Evolutionary conservation across 2,888 invertebrate species (phyloP).

Genomic region (Lochmaea crataegi): DNA sequence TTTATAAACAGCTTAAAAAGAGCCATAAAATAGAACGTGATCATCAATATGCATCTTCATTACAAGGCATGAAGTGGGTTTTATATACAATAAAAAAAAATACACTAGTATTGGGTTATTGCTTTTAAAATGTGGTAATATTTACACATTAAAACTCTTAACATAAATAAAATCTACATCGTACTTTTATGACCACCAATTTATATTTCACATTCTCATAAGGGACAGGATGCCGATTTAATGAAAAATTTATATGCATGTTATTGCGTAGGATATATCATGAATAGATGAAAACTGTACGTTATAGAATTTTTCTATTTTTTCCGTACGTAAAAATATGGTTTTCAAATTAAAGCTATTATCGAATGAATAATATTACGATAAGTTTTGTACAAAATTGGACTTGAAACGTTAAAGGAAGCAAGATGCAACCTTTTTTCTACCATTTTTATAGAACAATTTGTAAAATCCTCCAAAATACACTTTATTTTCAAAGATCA

Average conservation of each 20-base stretch:
- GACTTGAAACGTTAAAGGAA: too few species aligned
- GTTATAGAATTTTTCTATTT: background rate
- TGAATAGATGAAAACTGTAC: background rate
- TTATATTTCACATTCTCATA: background rate
- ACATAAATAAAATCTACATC: background rate
- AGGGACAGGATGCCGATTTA: slow-evolving; percentile 5
- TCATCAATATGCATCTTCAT: slow-evolving; percentile 42
- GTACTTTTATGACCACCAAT: slow-evolving; percentile 5
- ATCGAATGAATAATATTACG: too few species aligned
- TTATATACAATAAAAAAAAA: slow-evolving; percentile 35
- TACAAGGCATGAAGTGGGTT: slow-evolving; percentile 38
- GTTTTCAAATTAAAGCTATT: background rate
- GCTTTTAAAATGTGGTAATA: slow-evolving; percentile 18
- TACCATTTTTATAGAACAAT: too few species aligned
- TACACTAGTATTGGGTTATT: slow-evolving; percentile 2
- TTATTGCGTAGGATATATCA: background rate
- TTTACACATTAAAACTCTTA: slow-evolving; percentile 11
- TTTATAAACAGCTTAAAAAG: slow-evolving; percentile 8
- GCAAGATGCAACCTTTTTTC: too few species aligned
- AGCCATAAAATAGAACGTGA: slow-evolving; percentile 34
- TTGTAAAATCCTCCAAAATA: too few species aligned
- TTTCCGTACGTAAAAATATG: background rate
- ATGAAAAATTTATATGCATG: background rate
- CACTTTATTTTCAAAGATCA: too few species aligned
- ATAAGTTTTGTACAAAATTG: too few species aligned